These are phyloP conservation scores for Porites cylindrica DNA, from an alignment of 92 coral and sea anemone species.

Conservation along the genomic window DNA sequence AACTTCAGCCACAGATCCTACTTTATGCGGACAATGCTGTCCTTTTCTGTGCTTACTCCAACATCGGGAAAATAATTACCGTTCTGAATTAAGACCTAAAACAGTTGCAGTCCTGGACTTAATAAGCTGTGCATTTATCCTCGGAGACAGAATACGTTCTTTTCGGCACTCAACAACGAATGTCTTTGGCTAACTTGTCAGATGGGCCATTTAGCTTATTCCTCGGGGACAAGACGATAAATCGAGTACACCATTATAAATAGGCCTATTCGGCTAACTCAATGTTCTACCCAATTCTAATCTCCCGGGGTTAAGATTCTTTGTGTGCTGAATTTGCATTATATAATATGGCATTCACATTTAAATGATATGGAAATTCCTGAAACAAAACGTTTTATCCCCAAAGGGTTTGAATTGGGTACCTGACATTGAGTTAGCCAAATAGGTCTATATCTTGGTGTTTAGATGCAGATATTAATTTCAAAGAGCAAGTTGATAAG, in stretches of 20 bases:
- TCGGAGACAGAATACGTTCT: neutral
- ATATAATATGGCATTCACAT: too few species aligned
- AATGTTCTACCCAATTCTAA: too few species aligned
- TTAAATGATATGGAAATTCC: too few species aligned
- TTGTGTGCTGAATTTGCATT: too few species aligned
- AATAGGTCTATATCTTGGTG: neutral
- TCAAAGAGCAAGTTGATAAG: too few species aligned
- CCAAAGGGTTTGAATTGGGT: neutral
- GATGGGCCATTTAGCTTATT: neutral
- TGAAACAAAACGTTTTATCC: too few species aligned
- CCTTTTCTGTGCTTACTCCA: neutral
- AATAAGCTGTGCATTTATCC: slow-evolving; percentile 8
- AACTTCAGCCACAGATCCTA: too few species aligned
- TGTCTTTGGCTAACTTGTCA: neutral
- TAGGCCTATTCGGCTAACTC: neutral
- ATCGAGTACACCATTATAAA: neutral
- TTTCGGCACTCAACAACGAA: neutral
- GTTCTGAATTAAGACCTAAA: slow-evolving; percentile 3
- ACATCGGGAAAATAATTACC: slow-evolving; percentile 6
- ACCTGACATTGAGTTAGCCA: too few species aligned
- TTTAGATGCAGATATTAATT: neutral
- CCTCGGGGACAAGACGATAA: neutral
- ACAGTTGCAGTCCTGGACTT: slow-evolving; percentile 16
- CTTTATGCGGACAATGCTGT: too few species aligned
- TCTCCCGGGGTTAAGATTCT: too few species aligned